Evolutionary conservation across 2,113 vertebrate genomes (phyloP), one percentile per base, ranked within the genome.

Genomic region (Pyrgilauda ruficollis): DNA sequence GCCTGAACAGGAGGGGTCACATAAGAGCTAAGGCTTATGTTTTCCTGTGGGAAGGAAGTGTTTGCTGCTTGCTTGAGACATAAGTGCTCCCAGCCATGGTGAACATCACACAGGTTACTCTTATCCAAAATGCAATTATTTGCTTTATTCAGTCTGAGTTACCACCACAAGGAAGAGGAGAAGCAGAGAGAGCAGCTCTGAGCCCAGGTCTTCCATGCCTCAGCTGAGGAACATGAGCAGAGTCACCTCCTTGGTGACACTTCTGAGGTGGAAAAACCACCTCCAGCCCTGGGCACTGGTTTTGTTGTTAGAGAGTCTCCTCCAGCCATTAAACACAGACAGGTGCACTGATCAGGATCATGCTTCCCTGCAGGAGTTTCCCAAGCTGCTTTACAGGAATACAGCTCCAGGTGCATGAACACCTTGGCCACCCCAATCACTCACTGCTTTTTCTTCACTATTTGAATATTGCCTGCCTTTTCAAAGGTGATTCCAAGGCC

Each of bases 401-500:
- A 10, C 53, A 16, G 52, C 52, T 75, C 47, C 41, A 24, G 41
- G 23, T 11, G 37, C 27, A 11, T 2, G 3, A 72, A 67, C 55
- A 44, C 41, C 76, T 56, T 13, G 39, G 37, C 37, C 72, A 27
- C 53, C 19, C 43, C 58, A 41, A 41, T 41, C 39, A 35, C 63
- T 86, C 41, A 4, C 49, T 46, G 85, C 15, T 77, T 59, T 67
- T 62, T 19, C 68, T 86, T 70, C 83, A 59, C 59, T 28, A 5
- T 53, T 84, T 84, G 63, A 90, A 37, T 47, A 63, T 43, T 0
- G 0, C 56, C 61, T 63, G 35, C 22, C 77, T 84, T 90, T 87
- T 56, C 87, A 72, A 84, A 95, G 77, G 84, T 91, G 94, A 95
- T 72, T 91, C 59, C 81, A 84, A 94, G 80, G 89, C 73, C 80